These are phyloP conservation scores for Pheosia tremula DNA, from an alignment of 2,888 invertebrate species.

Conservation along the genomic window DNA sequence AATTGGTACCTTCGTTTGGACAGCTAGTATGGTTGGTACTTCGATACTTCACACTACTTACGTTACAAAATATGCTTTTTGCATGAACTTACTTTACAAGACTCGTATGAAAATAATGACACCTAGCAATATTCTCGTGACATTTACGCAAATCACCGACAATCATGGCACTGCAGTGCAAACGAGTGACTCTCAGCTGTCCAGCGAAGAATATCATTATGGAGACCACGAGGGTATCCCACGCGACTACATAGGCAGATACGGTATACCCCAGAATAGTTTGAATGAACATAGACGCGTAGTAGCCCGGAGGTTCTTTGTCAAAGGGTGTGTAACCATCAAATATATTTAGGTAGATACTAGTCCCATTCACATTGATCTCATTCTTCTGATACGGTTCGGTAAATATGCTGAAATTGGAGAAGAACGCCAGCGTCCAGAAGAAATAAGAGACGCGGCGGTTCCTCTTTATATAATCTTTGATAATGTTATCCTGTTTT, in stretches of 20 bases:
- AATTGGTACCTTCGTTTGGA: too few species aligned
- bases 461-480: constrained; percentile 49
- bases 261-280: constrained; percentile 55
- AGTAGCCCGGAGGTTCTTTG: constrained; percentile 60
- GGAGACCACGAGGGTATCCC: constrained; percentile 62
- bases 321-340: constrained; percentile 61
- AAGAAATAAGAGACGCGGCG: constrained; percentile 61
- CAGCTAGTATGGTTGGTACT: too few species aligned
- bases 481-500: constrained; percentile 37
- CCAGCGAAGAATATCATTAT: constrained; percentile 69
- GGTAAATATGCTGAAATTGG: constrained; percentile 57
- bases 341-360: constrained; percentile 55
- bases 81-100: constrained; percentile 46
- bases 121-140: constrained; percentile 53
- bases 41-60: too few species aligned
- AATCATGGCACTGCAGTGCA: constrained; percentile 47
- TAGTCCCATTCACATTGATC: constrained; percentile 51
- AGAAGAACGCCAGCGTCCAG: constrained; percentile 53
- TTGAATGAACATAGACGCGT: constrained; percentile 57
- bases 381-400: constrained; percentile 62
- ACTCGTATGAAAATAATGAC: constrained; percentile 53
- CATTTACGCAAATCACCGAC: constrained; percentile 26
- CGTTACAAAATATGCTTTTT: too few species aligned
- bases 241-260: constrained; percentile 58
- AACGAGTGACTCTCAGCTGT: constrained; percentile 57